These are phyloP conservation scores for Alligator sinensis DNA, from an alignment of 2,113 vertebrate species.

Conservation along the genomic window DNA sequence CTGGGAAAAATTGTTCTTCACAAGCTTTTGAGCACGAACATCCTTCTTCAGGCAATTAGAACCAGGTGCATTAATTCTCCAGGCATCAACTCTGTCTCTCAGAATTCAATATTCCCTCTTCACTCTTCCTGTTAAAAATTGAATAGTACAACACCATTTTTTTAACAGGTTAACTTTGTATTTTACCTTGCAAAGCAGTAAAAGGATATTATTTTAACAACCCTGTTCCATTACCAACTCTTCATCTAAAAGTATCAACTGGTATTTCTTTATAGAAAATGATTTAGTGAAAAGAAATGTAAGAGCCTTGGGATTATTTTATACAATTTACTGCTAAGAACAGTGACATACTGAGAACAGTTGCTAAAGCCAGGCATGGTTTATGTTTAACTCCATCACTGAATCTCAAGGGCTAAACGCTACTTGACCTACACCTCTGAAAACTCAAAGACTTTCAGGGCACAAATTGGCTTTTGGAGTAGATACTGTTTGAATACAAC, in stretches of 20 bases:
- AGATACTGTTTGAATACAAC: not conserved
- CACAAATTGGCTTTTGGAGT: not conserved
- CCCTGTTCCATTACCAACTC: not conserved
- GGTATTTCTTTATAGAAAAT: constrained; percentile 32
- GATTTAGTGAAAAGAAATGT: not conserved
- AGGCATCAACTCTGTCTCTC: not conserved
- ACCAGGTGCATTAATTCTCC: not conserved
- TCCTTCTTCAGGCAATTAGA: too few species aligned
- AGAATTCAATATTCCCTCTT: not conserved
- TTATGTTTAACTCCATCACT: not conserved
- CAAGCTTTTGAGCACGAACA: too few species aligned
- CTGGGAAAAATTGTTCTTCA: too few species aligned
- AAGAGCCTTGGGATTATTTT: constrained; percentile 17
- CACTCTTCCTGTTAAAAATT: constrained; percentile 1
- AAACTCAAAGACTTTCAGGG: not conserved
- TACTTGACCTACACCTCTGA: not conserved
- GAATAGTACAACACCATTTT: not conserved
- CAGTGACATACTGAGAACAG: not conserved
- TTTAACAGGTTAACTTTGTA: not conserved
- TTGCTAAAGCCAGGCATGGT: not conserved
- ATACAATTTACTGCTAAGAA: constrained; percentile 11
- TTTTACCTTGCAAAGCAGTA: constrained; percentile 22
- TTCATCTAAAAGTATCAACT: constrained; percentile 12
- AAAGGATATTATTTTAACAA: constrained; percentile 8
- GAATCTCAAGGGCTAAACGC: not conserved